Base-by-base conservation (phyloP, 1,140 invertebrate species). In the Macrobrachium nipponense region DNA sequence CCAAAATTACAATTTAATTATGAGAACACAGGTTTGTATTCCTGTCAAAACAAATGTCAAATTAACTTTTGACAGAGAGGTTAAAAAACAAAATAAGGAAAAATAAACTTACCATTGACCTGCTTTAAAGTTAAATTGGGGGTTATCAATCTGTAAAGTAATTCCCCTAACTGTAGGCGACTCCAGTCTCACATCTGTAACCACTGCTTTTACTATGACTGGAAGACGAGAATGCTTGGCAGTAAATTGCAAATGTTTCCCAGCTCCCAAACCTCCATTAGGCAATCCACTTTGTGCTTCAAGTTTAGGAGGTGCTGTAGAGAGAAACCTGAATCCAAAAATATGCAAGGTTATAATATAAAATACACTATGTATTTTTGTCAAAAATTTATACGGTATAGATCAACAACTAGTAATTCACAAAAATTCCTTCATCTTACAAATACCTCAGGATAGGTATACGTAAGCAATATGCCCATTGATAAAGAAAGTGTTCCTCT, bases 221-320 rank as follows among this genome's bases (percentile, higher is more conserved):
- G 82, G 73, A 12, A 64, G 60, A 12, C 82, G 82, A 20, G 80
- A 44, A 14, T 81, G 36, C 18, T 72, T 18, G 14, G 80, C 80
- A 58, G 80, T 81, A 66, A 81, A 70, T 51, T 59, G 58, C n/a
- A 81, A 68, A n/a, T 81, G 80, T n/a, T 81, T 81, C 64, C 80
- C 80, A 8, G 60, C 14, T 58, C 79, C 79, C 14, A 20, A 36
- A 17, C 11, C 79, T n/a, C 79, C 18, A 5, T 15, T 62, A 51
- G 20, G 15, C 17, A 44, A 27, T 44, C 36, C n/a, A 14, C 17
- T 51, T 51, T 43, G 17, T 36, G 64, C 43, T 14, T 64, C 61
- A 44, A 51, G 62, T 59, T 80, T 68, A 20, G 62, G 79, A 15
- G 79, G 44, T 64, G 62, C 61, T 12, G 79, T 80, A 8, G 79